These are phyloP conservation scores for Chaitophorus viminalis DNA, from an alignment of 2,888 invertebrate species.

Conservation along the genomic window DNA sequence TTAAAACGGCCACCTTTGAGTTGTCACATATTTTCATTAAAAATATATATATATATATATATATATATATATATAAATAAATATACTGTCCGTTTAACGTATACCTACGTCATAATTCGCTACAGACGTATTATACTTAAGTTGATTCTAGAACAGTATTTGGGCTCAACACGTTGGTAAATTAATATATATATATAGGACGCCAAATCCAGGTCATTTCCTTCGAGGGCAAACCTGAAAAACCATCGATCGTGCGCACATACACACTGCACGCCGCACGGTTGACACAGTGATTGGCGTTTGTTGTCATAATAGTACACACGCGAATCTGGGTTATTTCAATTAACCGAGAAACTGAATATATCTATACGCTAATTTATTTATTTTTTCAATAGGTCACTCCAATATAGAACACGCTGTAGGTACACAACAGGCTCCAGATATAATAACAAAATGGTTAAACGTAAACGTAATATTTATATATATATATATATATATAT, in stretches of 20 bases:
- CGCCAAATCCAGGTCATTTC: neutral
- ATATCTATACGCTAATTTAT: too few relatives aligned
- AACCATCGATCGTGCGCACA: neutral
- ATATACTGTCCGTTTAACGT: neutral
- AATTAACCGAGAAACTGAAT: conserved; percentile 13
- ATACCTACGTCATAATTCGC: neutral
- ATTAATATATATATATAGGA: neutral
- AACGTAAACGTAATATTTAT: too few relatives aligned
- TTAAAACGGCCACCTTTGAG: too few relatives aligned
- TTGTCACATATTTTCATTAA: too few relatives aligned
- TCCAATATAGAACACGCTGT: neutral
- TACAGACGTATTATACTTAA: too few relatives aligned
- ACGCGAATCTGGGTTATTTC: conserved; percentile 22
- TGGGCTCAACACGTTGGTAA: too few relatives aligned
- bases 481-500: too few relatives aligned
- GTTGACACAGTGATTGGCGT: conserved; percentile 21
- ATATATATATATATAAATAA: too few relatives aligned
- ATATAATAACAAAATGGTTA: too few relatives aligned
- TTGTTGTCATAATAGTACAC: conserved; percentile 4
- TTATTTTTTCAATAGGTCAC: neutral
- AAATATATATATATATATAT: too few relatives aligned
- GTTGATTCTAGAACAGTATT: too few relatives aligned
- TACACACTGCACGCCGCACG: neutral
- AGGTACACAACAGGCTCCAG: too few relatives aligned
- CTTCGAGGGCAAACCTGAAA: neutral